Evolutionary conservation across 1,140 invertebrate genomes (phyloP), one percentile per base, ranked within the genome.

Genomic region (Daktulosphaira vitifoliae): DNA sequence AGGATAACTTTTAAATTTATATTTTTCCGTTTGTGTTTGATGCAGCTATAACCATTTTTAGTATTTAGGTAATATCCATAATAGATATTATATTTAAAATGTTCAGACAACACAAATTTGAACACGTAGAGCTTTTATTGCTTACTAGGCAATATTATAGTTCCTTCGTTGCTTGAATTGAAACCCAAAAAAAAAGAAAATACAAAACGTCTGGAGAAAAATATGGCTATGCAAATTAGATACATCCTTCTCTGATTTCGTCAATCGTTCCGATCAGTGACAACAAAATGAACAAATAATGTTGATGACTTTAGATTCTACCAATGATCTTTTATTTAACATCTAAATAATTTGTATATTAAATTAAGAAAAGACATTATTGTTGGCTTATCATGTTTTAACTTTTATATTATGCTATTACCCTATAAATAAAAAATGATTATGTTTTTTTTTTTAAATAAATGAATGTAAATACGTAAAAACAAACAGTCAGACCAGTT

Each of bases 141-240:
- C n/a, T n/a, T n/a, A n/a, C n/a, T n/a, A n/a, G n/a, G n/a, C n/a
- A n/a, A n/a, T n/a, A n/a, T n/a, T n/a, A n/a, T n/a, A n/a, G n/a
- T n/a, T n/a, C n/a, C n/a, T 39, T 56, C 23, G 20, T 56, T 11
- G 25, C 53, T 42, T 42, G 7, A 53, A 38, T 39, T 53, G n/a
- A 20, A 42, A 42, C 53, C 16, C 38, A 11, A 56, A 25, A 44
- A 39, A 33, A 11, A 33, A 11, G 11, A 33, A 56, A 56, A 56
- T 7, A 42, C 9, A 25, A 56, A 56, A 56, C n/a, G 53, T 42
- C 38, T 3, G 22, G 15, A 23, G 20, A 23, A 59, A 59, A 26
- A 59, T 59, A 59, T 59, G 22, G 54, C 54, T 59, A 59, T 59
- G 54, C 23, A 59, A 59, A 59, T 59, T 37, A 59, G 54, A 22